Evolutionary conservation across 2,888 invertebrate genomes (phyloP).

Genomic region (Pachliopta kotzebuea): DNA sequence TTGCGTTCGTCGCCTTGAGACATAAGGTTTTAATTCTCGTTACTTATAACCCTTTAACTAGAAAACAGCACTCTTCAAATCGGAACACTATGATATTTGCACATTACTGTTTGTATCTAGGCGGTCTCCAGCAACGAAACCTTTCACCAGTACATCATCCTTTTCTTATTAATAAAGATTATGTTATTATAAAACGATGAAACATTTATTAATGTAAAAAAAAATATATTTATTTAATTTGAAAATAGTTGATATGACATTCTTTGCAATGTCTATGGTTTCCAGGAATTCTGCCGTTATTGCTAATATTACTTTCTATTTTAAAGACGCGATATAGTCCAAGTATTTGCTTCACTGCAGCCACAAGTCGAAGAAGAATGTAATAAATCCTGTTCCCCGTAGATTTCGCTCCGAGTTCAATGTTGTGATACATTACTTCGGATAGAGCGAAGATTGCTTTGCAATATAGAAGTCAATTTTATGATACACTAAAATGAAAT

Average conservation of each 20-base stretch:
- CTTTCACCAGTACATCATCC: no score
- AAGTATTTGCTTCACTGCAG: constrained; percentile 23
- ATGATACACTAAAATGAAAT: constrained; percentile 1
- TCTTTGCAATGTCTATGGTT: constrained; percentile 14
- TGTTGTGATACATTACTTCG: constrained; percentile 28
- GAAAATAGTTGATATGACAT: neutral
- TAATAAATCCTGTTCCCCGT: constrained; percentile 26
- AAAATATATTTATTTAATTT: neutral
- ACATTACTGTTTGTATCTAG: no score
- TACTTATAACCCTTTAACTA: no score
- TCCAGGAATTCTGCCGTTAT: constrained; percentile 5
- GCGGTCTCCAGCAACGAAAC: no score
- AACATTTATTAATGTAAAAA: no score
- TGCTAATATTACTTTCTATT: constrained; percentile 15
- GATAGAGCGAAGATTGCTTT: constrained; percentile 28
- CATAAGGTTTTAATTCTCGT: no score
- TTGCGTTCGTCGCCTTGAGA: no score
- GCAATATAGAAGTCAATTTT: constrained; percentile 15
- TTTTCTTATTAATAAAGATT: neutral
- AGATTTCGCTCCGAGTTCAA: constrained; percentile 27
- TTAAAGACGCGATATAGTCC: constrained; percentile 6
- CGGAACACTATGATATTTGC: no score
- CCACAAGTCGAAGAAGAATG: constrained; percentile 27
- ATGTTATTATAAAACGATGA: no score
- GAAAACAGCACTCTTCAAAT: no score